These are phyloP conservation scores for Cheilinus undulatus DNA, from an alignment of 2,113 vertebrate species.

Conservation along the genomic window DNA sequence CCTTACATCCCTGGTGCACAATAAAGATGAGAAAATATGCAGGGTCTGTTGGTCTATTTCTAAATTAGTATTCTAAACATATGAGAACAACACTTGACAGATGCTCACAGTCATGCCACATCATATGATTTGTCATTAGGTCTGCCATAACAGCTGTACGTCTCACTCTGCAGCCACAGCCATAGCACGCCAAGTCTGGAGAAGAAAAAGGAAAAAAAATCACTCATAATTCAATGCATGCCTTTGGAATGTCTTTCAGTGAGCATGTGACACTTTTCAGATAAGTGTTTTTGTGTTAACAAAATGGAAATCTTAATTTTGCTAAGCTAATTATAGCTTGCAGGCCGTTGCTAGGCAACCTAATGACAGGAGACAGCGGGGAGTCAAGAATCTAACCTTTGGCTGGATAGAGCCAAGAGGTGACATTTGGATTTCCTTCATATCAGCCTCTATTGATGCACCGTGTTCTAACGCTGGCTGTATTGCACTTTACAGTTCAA, in stretches of 20 bases:
- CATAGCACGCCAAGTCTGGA: conserved; percentile 63
- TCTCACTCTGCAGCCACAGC: conserved; percentile 68
- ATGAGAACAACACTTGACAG: conserved; percentile 75
- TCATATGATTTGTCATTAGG: conserved; percentile 74
- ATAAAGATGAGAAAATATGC: conserved; percentile 4
- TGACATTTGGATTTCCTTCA: conserved; percentile 78
- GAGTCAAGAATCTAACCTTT: conserved; percentile 84
- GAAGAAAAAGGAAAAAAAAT: conserved; percentile 31
- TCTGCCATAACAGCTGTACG: conserved; percentile 75
- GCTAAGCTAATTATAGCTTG: conserved; percentile 81
- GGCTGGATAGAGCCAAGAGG: conserved; percentile 80
- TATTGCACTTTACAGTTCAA: conserved; percentile 29
- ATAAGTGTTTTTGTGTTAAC: conserved; percentile 83
- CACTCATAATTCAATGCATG: conserved; percentile 70
- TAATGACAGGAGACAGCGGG: conserved; percentile 82
- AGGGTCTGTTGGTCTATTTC: conserved; percentile 34
- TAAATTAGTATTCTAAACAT: conserved; percentile 68
- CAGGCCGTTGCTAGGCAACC: conserved; percentile 81
- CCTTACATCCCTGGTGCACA: not conserved
- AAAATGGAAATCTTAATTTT: conserved; percentile 83
- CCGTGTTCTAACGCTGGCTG: conserved; percentile 29
- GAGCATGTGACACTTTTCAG: conserved; percentile 79
- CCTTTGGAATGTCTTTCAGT: conserved; percentile 70
- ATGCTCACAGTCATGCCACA: conserved; percentile 67
- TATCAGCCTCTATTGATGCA: conserved; percentile 69